Evolutionary conservation across 2,888 invertebrate genomes (phyloP).

Genomic region (Petrolisthes manimaculis): DNA sequence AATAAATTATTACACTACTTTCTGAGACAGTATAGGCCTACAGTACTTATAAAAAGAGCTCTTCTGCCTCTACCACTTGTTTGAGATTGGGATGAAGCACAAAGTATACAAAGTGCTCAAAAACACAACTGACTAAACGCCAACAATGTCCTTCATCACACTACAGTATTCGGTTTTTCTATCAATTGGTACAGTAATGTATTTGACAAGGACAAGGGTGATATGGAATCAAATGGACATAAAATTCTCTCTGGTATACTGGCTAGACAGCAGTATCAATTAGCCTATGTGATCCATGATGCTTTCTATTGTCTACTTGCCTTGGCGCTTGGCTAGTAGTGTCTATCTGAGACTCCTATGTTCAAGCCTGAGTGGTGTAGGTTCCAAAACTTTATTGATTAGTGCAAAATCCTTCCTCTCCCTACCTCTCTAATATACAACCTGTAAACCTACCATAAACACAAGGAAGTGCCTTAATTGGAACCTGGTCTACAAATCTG

Average conservation of each 20-base stretch:
- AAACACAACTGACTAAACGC: no score
- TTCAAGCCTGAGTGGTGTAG: slow-evolving; percentile 14
- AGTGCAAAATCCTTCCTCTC: not conserved
- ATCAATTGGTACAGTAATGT: no score
- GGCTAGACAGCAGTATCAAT: no score
- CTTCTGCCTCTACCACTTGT: slow-evolving; percentile 26
- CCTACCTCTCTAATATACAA: not conserved
- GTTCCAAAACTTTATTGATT: slow-evolving; percentile 10
- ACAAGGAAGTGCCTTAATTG: not conserved
- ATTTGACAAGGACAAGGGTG: no score
- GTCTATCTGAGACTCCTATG: not conserved
- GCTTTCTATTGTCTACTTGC: no score
- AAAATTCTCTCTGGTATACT: no score
- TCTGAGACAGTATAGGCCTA: slow-evolving; percentile 29
- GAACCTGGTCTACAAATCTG: no score
- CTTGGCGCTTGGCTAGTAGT: not conserved
- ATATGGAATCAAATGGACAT: no score
- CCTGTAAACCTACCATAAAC: not conserved
- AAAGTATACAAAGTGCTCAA: slow-evolving; percentile 33
- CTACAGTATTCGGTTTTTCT: no score
- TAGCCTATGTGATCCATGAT: no score
- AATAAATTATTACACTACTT: slow-evolving; percentile 57
- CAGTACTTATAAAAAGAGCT: slow-evolving; percentile 54
- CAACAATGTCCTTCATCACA: no score
- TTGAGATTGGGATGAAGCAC: slow-evolving; percentile 24